Percentiles rank a stretch among this genome's conserved stretches.
Evolutionary conservation across 2,797 vertebrate genomes (phyloP).

Genomic region (Tolypeutes matacus): DNA sequence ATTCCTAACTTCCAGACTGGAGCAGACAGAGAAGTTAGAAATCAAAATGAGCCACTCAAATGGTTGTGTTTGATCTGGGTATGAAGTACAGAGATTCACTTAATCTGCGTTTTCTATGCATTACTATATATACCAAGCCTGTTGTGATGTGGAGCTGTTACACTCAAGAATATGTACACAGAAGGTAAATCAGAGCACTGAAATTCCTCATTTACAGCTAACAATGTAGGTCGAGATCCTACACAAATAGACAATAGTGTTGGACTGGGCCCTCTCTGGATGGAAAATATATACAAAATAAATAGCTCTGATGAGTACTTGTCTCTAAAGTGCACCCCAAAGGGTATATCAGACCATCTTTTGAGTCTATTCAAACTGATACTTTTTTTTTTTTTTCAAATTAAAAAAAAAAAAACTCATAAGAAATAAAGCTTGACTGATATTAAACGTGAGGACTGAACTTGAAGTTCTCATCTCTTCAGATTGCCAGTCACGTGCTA

Average conservation of each 20-base stretch:
- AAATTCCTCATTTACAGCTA: slow-evolving; percentile 6
- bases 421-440: background rate
- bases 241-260: slow-evolving; percentile 13
- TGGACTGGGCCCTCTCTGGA: background rate
- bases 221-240: background rate
- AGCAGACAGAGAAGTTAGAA: background rate
- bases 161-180: background rate
- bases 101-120: slow-evolving; percentile 22
- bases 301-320: slow-evolving; percentile 22
- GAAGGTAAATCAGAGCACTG: slow-evolving; percentile 1
- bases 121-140: background rate
- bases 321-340: slow-evolving; percentile 13
- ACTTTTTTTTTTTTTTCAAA: too few relatives aligned
- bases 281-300: background rate
- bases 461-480: background rate
- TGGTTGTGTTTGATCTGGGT: slow-evolving; percentile 8
- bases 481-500: background rate
- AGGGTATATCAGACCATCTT: background rate
- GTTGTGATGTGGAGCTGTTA: background rate
- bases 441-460: background rate
- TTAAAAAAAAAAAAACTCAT: background rate
- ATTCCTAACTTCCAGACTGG: background rate
- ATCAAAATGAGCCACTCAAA: background rate
- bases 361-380: background rate
- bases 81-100: slow-evolving; percentile 32